Base-by-base conservation (phyloP, 2,797 vertebrate genomes). In the Rhabdomys pumilio region DNA sequence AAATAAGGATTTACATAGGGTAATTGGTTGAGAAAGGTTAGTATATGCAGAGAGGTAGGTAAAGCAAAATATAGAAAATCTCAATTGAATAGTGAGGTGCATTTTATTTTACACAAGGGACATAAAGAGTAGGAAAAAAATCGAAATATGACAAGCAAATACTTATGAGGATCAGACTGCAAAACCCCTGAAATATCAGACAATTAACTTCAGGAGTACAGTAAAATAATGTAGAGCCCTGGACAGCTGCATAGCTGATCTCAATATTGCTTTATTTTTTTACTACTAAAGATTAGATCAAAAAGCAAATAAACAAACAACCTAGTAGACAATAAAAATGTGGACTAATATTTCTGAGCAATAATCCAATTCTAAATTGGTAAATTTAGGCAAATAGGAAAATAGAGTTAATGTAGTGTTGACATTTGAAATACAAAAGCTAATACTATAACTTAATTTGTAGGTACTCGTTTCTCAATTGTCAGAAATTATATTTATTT, bases 31-130 rank as follows among this genome's bases (percentile, higher is more conserved):
- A 57, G 34, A 14, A 44, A 89, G 73, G 38, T 89, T 63, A 89
- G 0, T 84, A 50, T 22, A 20, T 63, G 4, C 57, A 91, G 47
- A 91, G 14, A 82, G 19, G 11, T 4, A 44, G 89, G 77, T 85
- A 85, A 44, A 79, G 29, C 26, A 38, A 94, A 96, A 15, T 41
- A 91, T 5, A 76, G 50, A 77, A 91, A 91, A 79, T 77, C 41
- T 73, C 47, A 31, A 34, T 59, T 57, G 22, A 75, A 17, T 24
- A 69, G 4, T 11, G 80, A 75, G 44, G 79, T 38, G 13, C 15
- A 57, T 84, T 94, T 59, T 22, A 29, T 73, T 59, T 77, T 65
- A 55, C 53, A 59, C 20, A 24, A 67, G 59, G 6, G 31, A 0
- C 19, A 61, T 77, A 93, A 41, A 89, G 53, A 19, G 73, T 3